Evolutionary conservation across 2,797 vertebrate species (phyloP).

Genomic region (Silurus lanzhouensis): DNA sequence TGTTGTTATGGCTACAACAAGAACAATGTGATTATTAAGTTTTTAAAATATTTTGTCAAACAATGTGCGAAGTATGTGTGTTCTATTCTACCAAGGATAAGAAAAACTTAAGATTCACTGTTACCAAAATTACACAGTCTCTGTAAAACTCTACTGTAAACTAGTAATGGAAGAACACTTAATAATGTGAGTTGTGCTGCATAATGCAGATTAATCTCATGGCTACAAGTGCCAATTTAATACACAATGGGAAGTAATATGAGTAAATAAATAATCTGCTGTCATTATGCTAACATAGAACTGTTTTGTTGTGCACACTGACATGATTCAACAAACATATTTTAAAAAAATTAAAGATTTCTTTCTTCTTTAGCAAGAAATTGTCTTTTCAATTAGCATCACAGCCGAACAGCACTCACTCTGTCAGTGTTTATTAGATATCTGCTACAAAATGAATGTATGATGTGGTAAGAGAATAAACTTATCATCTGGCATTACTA

Average conservation of each 20-base stretch:
- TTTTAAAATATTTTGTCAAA: background rate
- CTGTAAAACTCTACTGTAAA: background rate
- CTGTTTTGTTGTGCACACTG: background rate
- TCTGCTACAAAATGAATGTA: background rate
- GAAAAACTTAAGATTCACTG: background rate
- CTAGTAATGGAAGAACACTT: background rate
- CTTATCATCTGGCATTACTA: background rate
- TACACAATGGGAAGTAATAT: conserved; percentile 12
- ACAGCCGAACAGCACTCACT: background rate
- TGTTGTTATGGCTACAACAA: background rate
- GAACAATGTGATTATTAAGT: background rate
- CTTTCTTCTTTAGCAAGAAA: background rate
- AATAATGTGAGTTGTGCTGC: background rate
- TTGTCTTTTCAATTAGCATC: background rate
- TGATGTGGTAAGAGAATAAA: background rate
- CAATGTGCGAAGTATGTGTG: background rate
- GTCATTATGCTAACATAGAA: background rate
- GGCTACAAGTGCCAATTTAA: background rate
- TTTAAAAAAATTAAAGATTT: background rate
- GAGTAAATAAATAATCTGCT: conserved; percentile 19
- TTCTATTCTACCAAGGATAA: background rate
- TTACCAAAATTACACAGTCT: background rate
- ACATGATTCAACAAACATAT: background rate
- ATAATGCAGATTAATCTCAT: conserved; percentile 3
- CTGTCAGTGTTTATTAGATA: background rate